Percentiles rank a stretch among this genome's conserved stretches.
Conservation (phyloP, 2,888 invertebrate genomes). For the Mesochorus sp. region DNA sequence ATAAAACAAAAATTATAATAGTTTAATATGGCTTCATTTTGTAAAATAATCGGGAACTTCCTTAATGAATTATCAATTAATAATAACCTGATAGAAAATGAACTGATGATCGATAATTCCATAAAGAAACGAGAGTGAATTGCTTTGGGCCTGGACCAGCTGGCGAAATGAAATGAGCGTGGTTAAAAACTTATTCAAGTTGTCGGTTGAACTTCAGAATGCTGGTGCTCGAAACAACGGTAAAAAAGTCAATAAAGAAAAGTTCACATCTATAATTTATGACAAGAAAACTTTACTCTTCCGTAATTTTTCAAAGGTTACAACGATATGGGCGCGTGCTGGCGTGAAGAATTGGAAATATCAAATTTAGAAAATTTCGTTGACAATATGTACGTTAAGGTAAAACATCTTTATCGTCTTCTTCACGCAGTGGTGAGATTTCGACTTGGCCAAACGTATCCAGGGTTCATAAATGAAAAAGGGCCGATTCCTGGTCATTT, state of each 20-base stretch:
- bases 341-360: slow-evolving; percentile 87
- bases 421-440: slow-evolving; percentile 89
- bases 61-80: background rate
- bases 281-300: slow-evolving; percentile 18
- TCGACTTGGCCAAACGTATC: slow-evolving; percentile 84
- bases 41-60: too few relatives aligned
- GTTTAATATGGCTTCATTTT: too few relatives aligned
- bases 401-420: slow-evolving; percentile 87
- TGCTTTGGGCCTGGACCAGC: slow-evolving; percentile 86
- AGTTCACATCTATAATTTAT: too few relatives aligned
- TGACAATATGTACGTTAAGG: slow-evolving; percentile 83
- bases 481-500: slow-evolving; percentile 88
- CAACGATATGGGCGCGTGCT: slow-evolving; percentile 85
- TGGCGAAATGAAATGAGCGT: slow-evolving; percentile 87
- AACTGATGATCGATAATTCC: background rate
- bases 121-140: slow-evolving; percentile 81
- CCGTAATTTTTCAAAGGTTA: slow-evolving; percentile 83
- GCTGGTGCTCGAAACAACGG: slow-evolving; percentile 86
- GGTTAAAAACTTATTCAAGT: slow-evolving; percentile 84
- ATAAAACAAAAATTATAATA: too few relatives aligned
- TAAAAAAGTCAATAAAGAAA: too few relatives aligned
- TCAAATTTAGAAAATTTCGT: slow-evolving; percentile 84
- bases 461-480: slow-evolving; percentile 82
- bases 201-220: slow-evolving; percentile 85
- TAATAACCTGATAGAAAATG: background rate